Percentiles rank a stretch among this genome's conserved stretches.
These are phyloP conservation scores for Zelleria hepariella DNA, from an alignment of 2,888 invertebrate genomes.

Conservation along the genomic window DNA sequence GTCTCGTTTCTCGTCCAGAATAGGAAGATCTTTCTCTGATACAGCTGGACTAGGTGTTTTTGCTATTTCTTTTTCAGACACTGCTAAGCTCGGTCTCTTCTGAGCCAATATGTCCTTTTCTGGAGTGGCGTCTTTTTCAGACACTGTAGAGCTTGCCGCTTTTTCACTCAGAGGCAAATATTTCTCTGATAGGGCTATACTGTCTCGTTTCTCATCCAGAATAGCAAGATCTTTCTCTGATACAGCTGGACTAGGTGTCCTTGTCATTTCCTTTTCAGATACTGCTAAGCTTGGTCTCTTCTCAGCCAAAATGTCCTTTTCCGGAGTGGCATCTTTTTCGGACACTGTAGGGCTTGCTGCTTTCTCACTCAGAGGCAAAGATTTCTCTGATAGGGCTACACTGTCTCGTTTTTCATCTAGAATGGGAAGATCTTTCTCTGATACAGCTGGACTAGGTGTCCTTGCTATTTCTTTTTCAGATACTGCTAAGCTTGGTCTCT, in stretches of 20 bases:
- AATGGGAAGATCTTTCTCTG: background rate
- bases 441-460: background rate
- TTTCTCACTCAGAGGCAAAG: constrained; percentile 4
- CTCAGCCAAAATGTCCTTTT: too few species aligned
- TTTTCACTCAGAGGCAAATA: background rate
- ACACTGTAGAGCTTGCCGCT: background rate
- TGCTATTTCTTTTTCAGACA: background rate
- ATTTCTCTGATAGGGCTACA: too few species aligned
- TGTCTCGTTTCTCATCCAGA: background rate
- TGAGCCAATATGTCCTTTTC: constrained; percentile 10
- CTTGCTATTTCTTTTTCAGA: background rate
- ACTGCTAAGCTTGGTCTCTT: background rate
- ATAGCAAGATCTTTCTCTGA: background rate
- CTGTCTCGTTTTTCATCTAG: background rate
- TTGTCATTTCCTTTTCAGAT: background rate
- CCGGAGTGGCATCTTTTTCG: constrained; percentile 5
- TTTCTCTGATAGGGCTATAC: constrained; percentile 2
- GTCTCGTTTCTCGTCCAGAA: background rate
- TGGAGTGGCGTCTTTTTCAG: constrained; percentile 6
- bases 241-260: background rate
- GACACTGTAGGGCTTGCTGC: background rate
- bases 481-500: background rate
- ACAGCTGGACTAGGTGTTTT: background rate
- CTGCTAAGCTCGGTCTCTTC: background rate
- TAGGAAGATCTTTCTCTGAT: background rate